These are phyloP conservation scores for Protaetia brevitarsis DNA, from an alignment of 1,140 invertebrate genomes.

Conservation along the genomic window DNA sequence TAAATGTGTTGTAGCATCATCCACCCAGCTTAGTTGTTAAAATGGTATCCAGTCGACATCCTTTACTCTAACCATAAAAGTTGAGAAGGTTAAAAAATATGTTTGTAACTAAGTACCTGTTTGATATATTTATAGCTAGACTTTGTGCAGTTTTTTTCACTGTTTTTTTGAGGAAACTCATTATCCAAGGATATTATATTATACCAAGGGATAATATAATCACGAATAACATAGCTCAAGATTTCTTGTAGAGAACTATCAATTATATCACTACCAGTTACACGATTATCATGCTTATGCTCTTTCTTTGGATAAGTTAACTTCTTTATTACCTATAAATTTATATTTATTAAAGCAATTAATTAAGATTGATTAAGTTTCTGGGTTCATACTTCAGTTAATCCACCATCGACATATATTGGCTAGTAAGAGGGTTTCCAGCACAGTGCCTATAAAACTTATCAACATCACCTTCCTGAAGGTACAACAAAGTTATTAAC, in stretches of 20 bases:
- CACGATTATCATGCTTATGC: constrained; percentile 43
- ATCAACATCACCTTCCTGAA: constrained; percentile 43
- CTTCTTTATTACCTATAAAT: constrained; percentile 31
- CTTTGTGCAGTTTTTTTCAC: constrained; percentile 56
- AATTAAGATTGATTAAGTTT: neutral
- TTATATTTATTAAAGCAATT: no score
- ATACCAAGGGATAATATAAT: constrained; percentile 78
- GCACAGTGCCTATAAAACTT: constrained; percentile 42
- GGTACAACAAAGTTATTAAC: constrained; percentile 41
- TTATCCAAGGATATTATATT: constrained; percentile 53
- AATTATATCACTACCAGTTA: constrained; percentile 48
- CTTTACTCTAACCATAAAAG: constrained; percentile 64
- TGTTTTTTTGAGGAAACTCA: constrained; percentile 53
- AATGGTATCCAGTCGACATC: constrained; percentile 87
- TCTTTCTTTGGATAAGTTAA: constrained; percentile 40
- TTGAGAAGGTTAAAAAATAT: neutral
- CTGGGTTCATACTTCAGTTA: constrained; percentile 40
- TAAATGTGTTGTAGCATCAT: constrained; percentile 87
- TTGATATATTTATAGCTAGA: constrained; percentile 57
- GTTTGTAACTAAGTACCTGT: constrained; percentile 49
- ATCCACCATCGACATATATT: constrained; percentile 39
- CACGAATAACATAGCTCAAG: constrained; percentile 68
- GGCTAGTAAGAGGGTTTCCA: constrained; percentile 43
- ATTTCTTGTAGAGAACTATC: constrained; percentile 49
- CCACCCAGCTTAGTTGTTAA: constrained; percentile 82